Percentiles rank a stretch among this genome's conserved stretches.
phyloP scores from a whole-genome alignment of 2,888 invertebrate genomes.

The Boloria selene region DNA sequence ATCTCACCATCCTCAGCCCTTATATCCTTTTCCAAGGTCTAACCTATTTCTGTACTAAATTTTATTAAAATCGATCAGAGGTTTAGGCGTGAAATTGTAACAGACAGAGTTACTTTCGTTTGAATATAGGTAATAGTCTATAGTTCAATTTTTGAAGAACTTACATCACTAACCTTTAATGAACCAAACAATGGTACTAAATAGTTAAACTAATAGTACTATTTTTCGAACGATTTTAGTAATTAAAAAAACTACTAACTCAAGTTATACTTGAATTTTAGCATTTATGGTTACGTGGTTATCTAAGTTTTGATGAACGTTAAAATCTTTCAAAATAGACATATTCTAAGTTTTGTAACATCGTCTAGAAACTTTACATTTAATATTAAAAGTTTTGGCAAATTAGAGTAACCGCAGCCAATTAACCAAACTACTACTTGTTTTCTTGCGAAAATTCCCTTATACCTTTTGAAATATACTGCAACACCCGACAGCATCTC shows the following conservation, averaged over 20 bases:
- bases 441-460: slow-evolving; percentile 76
- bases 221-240: slow-evolving; percentile 60
- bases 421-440: slow-evolving; percentile 78
- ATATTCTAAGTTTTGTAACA: slow-evolving; percentile 78
- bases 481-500: slow-evolving; percentile 56
- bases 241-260: slow-evolving; percentile 60
- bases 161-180: too few relatives aligned
- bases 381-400: slow-evolving; percentile 84
- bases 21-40: too few relatives aligned
- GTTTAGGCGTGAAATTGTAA: too few relatives aligned
- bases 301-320: slow-evolving; percentile 88
- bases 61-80: too few relatives aligned
- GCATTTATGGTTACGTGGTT: slow-evolving; percentile 87
- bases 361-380: slow-evolving; percentile 84
- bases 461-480: neutral
- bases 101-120: too few relatives aligned
- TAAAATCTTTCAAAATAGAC: slow-evolving; percentile 83
- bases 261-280: slow-evolving; percentile 80
- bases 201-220: slow-evolving; percentile 35
- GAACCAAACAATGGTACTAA: too few relatives aligned
- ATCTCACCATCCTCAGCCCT: too few relatives aligned
- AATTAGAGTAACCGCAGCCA: slow-evolving; percentile 83
- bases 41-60: too few relatives aligned
- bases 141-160: too few relatives aligned
- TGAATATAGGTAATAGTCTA: too few relatives aligned